Percentiles rank a stretch among this genome's conserved stretches.
Conservation (phyloP, 2,888 invertebrate species). For the Ennomos quercinarius region DNA sequence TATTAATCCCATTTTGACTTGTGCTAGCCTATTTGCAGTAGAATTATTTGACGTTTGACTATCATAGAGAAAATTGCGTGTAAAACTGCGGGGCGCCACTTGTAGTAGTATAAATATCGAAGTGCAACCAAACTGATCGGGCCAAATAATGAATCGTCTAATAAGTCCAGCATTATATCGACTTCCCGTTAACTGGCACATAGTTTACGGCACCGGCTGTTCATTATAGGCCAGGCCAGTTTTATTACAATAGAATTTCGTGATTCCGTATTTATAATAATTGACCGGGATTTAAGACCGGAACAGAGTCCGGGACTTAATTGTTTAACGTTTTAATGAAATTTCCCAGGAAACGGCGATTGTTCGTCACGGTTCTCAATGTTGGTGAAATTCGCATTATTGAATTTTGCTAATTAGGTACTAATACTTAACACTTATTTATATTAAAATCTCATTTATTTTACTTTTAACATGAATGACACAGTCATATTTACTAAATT, state of each 20-base stretch:
- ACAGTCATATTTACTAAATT: too few species aligned
- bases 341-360: conserved; percentile 27
- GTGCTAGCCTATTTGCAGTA: too few species aligned
- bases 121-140: conserved; percentile 43
- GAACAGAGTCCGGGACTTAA: conserved; percentile 56
- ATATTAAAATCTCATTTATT: too few species aligned
- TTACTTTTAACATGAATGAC: too few species aligned
- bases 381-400: conserved; percentile 3
- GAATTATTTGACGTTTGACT: too few species aligned
- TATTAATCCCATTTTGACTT: too few species aligned
- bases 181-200: conserved; percentile 71
- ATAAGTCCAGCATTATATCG: conserved; percentile 69
- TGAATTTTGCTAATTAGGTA: conserved; percentile 5
- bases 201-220: conserved; percentile 80
- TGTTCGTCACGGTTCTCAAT: conserved; percentile 10
- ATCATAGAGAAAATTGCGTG: too few species aligned
- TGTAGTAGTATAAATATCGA: neutral
- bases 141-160: conserved; percentile 70
- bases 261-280: conserved; percentile 72
- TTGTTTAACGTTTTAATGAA: conserved; percentile 46
- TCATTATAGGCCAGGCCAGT: conserved; percentile 75
- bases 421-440: too few species aligned
- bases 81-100: too few species aligned
- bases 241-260: conserved; percentile 78
- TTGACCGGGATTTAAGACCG: conserved; percentile 64